Percentiles rank a stretch among this genome's conserved stretches.
These are phyloP conservation scores for Falcunculus frontatus DNA, from an alignment of 2,113 vertebrate species.

Conservation along the genomic window DNA sequence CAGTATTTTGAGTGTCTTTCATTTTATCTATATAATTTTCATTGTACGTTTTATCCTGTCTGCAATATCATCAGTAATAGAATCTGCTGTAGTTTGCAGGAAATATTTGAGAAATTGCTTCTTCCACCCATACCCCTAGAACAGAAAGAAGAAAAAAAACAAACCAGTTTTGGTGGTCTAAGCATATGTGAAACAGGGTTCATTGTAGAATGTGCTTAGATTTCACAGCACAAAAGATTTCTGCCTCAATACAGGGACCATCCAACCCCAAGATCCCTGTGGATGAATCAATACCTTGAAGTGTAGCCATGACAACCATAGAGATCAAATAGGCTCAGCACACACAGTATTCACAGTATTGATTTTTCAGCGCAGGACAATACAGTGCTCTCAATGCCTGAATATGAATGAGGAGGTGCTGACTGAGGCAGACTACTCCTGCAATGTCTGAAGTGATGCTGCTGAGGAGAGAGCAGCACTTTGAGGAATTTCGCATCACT, in stretches of 20 bases:
- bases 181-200: neutral
- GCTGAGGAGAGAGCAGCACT: neutral
- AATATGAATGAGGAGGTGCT: conserved; percentile 51
- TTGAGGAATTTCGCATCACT: neutral
- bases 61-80: neutral
- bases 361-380: conserved; percentile 63
- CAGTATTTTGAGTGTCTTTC: neutral
- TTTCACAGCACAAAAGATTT: conserved; percentile 50
- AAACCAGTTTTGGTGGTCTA: neutral
- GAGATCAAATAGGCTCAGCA: conserved; percentile 50
- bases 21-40: neutral
- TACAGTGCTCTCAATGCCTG: conserved; percentile 3
- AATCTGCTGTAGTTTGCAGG: neutral
- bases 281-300: conserved; percentile 62
- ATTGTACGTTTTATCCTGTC: neutral
- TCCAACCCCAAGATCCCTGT: conserved; percentile 48
- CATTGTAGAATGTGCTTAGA: neutral
- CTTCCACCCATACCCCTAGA: neutral
- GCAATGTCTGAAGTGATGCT: neutral
- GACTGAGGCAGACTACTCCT: neutral
- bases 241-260: conserved; percentile 23
- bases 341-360: conserved; percentile 52
- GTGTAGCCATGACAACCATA: conserved; percentile 68
- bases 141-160: neutral
- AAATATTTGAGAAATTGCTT: neutral